Evolutionary conservation across 1,140 invertebrate species (phyloP).

Genomic region (Lasaia peninsularis): DNA sequence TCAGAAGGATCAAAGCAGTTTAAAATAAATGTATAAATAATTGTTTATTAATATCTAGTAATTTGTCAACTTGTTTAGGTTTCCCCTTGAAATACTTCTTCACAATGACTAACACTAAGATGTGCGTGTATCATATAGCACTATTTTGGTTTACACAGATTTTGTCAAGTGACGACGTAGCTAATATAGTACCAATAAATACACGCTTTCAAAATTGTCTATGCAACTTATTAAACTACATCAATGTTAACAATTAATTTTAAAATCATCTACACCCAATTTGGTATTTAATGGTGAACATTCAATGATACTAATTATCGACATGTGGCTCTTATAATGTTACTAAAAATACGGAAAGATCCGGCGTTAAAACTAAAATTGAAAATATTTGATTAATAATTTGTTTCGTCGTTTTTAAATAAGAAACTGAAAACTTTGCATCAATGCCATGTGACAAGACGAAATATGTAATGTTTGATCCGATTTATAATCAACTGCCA

Average conservation of each 20-base stretch:
- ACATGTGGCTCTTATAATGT: conserved; percentile 3
- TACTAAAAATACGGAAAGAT: too few relatives aligned
- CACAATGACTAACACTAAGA: not conserved
- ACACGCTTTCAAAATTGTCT: conserved; percentile 1
- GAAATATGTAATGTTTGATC: too few relatives aligned
- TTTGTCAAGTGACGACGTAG: not conserved
- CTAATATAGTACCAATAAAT: not conserved
- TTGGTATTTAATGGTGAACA: conserved; percentile 1
- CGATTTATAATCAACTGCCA: too few relatives aligned
- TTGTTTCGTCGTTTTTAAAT: too few relatives aligned
- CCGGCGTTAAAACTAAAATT: too few relatives aligned
- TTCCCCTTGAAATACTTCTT: not conserved
- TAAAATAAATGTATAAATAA: conserved; percentile 14
- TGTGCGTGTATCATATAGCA: not conserved
- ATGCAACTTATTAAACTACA: not conserved
- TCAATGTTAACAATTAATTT: not conserved
- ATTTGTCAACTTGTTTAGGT: not conserved
- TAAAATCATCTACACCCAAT: not conserved
- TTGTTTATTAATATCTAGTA: not conserved
- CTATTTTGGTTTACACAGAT: not conserved
- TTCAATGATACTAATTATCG: not conserved
- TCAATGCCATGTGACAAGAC: too few relatives aligned
- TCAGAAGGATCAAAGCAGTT: not conserved
- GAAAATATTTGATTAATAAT: too few relatives aligned
- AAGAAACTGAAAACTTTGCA: too few relatives aligned